Percentiles rank a stretch among this genome's conserved stretches.
Evolutionary conservation across 1,140 invertebrate species (phyloP).

Genomic region (Camponotus pennsylvanicus): DNA sequence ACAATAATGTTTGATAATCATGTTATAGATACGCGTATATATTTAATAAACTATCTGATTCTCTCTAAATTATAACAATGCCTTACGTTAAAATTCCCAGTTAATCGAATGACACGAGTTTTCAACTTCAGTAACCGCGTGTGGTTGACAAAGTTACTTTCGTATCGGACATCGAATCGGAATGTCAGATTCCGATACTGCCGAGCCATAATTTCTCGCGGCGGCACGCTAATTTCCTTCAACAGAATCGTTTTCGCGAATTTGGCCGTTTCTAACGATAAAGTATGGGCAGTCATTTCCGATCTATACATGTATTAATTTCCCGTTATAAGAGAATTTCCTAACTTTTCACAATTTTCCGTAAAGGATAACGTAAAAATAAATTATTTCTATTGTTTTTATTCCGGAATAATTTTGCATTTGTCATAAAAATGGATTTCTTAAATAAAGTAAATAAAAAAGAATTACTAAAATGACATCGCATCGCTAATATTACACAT

Average conservation of each 20-base stretch:
- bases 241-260: slow-evolving; percentile 47
- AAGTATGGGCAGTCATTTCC: slow-evolving; percentile 21
- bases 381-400: not conserved
- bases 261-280: slow-evolving; percentile 16
- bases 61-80: slow-evolving; percentile 30
- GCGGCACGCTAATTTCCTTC: slow-evolving; percentile 51
- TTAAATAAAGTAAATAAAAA: not conserved
- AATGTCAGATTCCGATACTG: slow-evolving; percentile 38
- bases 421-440: not conserved
- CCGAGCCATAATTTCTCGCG: slow-evolving; percentile 46
- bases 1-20: slow-evolving; percentile 15
- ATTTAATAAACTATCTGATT: slow-evolving; percentile 26
- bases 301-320: slow-evolving; percentile 30
- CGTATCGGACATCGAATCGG: slow-evolving; percentile 56
- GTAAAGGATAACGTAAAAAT: not conserved
- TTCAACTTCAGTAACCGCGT: slow-evolving; percentile 45
- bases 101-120: slow-evolving; percentile 52
- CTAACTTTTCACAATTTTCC: slow-evolving; percentile 1
- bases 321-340: slow-evolving; percentile 29
- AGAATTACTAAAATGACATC: not conserved
- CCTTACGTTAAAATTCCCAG: slow-evolving; percentile 20
- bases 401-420: not conserved
- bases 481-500: not conserved
- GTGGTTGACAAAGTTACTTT: slow-evolving; percentile 40
- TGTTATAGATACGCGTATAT: not conserved